Evolutionary conservation across 2,113 vertebrate species (phyloP).

Genomic region (Perognathus longimembris): DNA sequence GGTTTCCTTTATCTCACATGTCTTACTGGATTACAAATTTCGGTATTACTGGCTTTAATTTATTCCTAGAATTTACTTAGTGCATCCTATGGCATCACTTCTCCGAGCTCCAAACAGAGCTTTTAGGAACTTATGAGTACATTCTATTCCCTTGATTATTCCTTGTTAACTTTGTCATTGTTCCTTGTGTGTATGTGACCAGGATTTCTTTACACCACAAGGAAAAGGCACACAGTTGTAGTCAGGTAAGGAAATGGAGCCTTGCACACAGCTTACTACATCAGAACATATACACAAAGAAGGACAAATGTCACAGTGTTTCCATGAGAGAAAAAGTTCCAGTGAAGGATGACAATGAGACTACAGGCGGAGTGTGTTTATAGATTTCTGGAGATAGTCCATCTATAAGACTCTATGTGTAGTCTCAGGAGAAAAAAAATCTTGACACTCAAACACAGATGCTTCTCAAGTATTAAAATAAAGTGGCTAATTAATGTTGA

Average conservation of each 20-base stretch:
- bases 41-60: background rate
- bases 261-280: slow-evolving; percentile 21
- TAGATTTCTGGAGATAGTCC: slow-evolving; percentile 39
- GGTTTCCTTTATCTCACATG: background rate
- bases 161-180: background rate
- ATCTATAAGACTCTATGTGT: background rate
- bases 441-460: background rate
- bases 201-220: background rate
- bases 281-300: background rate
- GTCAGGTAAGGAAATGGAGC: slow-evolving; percentile 19
- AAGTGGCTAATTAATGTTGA: background rate
- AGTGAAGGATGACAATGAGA: background rate
- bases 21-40: background rate
- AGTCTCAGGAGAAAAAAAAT: background rate
- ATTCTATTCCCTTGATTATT: background rate
- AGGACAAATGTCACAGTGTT: background rate
- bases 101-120: slow-evolving; percentile 14
- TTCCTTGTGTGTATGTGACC: background rate
- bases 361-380: background rate
- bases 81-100: background rate
- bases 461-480: slow-evolving; percentile 3
- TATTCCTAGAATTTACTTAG: background rate
- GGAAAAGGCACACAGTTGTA: slow-evolving; percentile 33
- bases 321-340: background rate
- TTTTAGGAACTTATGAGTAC: background rate